These are phyloP conservation scores for Helicoverpa assulta DNA, from an alignment of 2,888 invertebrate genomes.

Conservation along the genomic window DNA sequence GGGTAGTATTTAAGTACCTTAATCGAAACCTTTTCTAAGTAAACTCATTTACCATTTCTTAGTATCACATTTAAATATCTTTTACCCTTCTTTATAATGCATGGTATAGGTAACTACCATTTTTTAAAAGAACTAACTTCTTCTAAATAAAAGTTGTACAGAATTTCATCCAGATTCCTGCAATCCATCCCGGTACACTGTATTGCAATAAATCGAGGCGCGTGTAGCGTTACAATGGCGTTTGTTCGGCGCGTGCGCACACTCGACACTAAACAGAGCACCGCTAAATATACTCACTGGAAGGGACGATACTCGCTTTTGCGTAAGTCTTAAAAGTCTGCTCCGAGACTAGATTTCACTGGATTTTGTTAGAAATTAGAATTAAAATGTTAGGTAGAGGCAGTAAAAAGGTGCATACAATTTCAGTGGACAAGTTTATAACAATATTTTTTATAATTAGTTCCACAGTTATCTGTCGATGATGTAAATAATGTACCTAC, in stretches of 20 bases:
- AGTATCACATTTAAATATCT: too few species aligned
- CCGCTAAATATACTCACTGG: conserved; percentile 54
- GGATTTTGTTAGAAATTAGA: not conserved
- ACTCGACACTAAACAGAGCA: conserved; percentile 55
- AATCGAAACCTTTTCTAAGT: too few species aligned
- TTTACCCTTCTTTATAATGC: too few species aligned
- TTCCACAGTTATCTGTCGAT: too few species aligned
- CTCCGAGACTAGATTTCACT: conserved; percentile 3
- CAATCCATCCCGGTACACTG: conserved; percentile 17
- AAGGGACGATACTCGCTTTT: conserved; percentile 36
- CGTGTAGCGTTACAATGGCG: conserved; percentile 55
- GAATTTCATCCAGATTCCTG: conserved; percentile 13
- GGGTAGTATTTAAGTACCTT: too few species aligned
- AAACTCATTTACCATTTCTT: too few species aligned
- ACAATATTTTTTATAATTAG: too few species aligned
- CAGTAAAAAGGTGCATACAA: too few species aligned
- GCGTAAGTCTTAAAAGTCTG: not conserved
- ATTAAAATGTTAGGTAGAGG: too few species aligned
- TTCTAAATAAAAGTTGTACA: not conserved
- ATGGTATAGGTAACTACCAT: too few species aligned
- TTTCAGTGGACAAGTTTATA: too few species aligned
- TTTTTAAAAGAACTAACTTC: not conserved
- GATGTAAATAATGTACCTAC: too few species aligned
- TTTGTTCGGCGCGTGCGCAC: conserved; percentile 41
- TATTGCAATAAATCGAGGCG: conserved; percentile 47